These are phyloP conservation scores for Oscheius sp. DNA, from an alignment of 1,140 invertebrate species.

Conservation along the genomic window DNA sequence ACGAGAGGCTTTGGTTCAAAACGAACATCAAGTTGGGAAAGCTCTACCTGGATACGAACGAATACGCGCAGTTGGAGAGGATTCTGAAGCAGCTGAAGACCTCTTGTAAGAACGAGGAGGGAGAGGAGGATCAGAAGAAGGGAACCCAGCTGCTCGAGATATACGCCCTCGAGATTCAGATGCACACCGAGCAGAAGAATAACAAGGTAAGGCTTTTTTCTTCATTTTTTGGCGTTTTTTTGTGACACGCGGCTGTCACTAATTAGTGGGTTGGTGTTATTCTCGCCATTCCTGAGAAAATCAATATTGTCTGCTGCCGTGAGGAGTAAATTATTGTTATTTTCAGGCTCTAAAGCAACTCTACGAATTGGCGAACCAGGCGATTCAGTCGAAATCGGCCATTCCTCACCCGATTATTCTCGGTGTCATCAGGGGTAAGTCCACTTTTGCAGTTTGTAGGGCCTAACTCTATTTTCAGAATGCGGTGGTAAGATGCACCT, in stretches of 20 bases:
- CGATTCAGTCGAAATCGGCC: conserved; percentile 81
- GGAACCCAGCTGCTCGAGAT: conserved; percentile 91
- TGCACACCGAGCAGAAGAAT: conserved; percentile 99
- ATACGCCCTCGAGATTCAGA: conserved; percentile 98
- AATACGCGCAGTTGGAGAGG: conserved; percentile 89
- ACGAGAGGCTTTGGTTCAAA: conserved; percentile 99
- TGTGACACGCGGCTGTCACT: background rate
- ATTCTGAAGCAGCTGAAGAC: conserved; percentile 95
- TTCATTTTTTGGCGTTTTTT: background rate
- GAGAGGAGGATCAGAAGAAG: conserved; percentile 98
- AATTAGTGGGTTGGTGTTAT: too few species aligned
- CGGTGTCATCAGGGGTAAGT: conserved; percentile 90
- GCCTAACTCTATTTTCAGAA: conserved; percentile 74
- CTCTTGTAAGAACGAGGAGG: conserved; percentile 97
- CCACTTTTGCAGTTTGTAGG: conserved; percentile 34
- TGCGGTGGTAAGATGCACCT: conserved; percentile 99
- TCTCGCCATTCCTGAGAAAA: too few species aligned
- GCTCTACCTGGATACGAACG: conserved; percentile 91
- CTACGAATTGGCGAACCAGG: conserved; percentile 92
- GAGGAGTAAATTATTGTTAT: too few species aligned
- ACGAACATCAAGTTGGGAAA: conserved; percentile 99
- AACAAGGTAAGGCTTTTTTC: conserved; percentile 77
- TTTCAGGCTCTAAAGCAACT: conserved; percentile 80
- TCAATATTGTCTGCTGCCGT: too few species aligned
- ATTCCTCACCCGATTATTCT: conserved; percentile 99